Conservation (phyloP, 2,888 invertebrate species). For the Amphimallon solstitiale region DNA sequence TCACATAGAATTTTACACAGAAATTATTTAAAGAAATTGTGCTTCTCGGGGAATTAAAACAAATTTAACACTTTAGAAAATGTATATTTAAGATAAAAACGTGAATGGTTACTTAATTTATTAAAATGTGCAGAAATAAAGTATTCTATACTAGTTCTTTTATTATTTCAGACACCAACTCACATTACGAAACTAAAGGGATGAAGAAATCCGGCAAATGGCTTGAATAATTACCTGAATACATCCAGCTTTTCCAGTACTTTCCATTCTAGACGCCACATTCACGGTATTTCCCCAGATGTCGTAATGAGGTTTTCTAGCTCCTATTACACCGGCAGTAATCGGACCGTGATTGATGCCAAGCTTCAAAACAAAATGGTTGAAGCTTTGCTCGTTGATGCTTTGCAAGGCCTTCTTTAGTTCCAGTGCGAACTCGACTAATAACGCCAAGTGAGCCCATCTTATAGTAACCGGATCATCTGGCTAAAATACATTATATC, state of each 20-base stretch:
- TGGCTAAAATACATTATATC: slow-evolving; percentile 63
- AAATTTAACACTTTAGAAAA: too few relatives aligned
- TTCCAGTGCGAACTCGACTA: slow-evolving; percentile 92
- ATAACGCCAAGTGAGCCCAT: slow-evolving; percentile 85
- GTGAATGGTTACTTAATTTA: too few relatives aligned
- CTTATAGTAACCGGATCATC: slow-evolving; percentile 78
- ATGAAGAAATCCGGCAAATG: too few relatives aligned
- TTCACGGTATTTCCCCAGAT: slow-evolving; percentile 98
- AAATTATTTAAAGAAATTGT: too few relatives aligned
- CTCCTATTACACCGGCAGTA: slow-evolving; percentile 95
- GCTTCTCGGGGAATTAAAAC: too few relatives aligned
- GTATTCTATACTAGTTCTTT: too few relatives aligned
- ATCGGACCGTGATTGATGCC: slow-evolving; percentile 97
- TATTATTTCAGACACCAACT: too few relatives aligned
- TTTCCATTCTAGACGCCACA: slow-evolving; percentile 97
- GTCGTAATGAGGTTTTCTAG: slow-evolving; percentile 94
- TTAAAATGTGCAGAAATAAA: too few relatives aligned
- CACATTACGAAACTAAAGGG: too few relatives aligned
- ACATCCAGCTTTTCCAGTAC: slow-evolving; percentile 94
- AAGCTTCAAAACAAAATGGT: slow-evolving; percentile 93
- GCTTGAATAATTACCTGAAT: slow-evolving; percentile 83
- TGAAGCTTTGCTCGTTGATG: slow-evolving; percentile 95
- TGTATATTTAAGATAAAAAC: too few relatives aligned
- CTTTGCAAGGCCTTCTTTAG: slow-evolving; percentile 89
- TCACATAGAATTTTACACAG: too few relatives aligned